Base-by-base conservation (phyloP, 1,140 invertebrate species). In the Andricus grossulariae region DNA sequence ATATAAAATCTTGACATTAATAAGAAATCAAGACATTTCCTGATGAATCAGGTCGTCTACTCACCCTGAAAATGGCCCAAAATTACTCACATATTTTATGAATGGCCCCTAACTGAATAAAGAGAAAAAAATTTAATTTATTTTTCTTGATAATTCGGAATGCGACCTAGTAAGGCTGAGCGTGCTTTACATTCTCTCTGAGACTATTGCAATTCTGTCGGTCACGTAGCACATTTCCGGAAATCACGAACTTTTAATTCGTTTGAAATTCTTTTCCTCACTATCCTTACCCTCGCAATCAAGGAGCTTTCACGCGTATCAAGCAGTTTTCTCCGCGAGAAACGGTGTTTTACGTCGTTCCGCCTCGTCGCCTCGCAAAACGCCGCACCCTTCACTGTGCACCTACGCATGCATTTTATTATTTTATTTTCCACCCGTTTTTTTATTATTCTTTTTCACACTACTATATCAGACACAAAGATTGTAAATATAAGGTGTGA, bases 381-480 rank as follows among this genome's bases (percentile, higher is more conserved):
- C 71, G 21, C 49, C 66, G 57, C 72, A 80, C 72, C 52, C 71
- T 80, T 76, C 76, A 76, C 50, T 72, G 50, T 19, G 52, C 74
- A 71, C 71, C 66, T 57, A 70, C 52, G 57, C 60, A 76, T 60
- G 74, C 50, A 76, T 80, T 80, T 76, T 76, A 55, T 74, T 3
- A 25, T 25, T 25, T 25, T 25, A 25, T 25, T 25, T 25, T 25
- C 25, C 3, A 25, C 25, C 25, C 21, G 12, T 60, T 32, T n/a
- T n/a, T n/a, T n/a, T n/a, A n/a, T n/a, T n/a, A n/a, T n/a, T n/a
- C n/a, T n/a, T n/a, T n/a, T n/a, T n/a, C n/a, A n/a, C n/a, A n/a
- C 12, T 32, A 25, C 57, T 13, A 32, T 60, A 32, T 60, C 57
- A 25, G 57, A 32, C 25, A 60, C 57, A 60, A 16, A 16, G 25